phyloP scores from a whole-genome alignment of 2,888 invertebrate species.

The Julus scanicus region DNA sequence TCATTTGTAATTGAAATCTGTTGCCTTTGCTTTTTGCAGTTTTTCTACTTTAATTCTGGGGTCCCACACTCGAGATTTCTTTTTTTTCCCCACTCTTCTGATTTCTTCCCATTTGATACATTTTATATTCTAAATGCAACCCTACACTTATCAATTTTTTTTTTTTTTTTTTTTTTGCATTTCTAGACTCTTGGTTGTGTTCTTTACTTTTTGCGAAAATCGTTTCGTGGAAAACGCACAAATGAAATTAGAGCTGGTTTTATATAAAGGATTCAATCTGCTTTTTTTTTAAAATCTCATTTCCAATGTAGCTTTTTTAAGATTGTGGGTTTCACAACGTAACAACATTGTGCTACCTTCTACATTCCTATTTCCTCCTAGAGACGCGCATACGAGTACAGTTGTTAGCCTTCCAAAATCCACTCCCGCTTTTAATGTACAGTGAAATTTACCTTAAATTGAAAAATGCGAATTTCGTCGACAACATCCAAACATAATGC shows the following conservation, averaged over 20 bases:
- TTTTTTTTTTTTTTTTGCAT: not conserved
- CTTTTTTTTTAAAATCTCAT: not conserved
- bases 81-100: not conserved
- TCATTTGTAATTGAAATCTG: conserved; percentile 19
- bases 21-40: not conserved
- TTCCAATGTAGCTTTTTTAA: conserved; percentile 1
- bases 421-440: not conserved
- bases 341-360: not conserved
- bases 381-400: not conserved
- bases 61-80: not conserved
- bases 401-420: not conserved
- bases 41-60: not conserved
- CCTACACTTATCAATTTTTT: not conserved
- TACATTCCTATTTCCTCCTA: not conserved
- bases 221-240: not conserved
- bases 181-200: not conserved
- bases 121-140: not conserved
- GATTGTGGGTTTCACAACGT: not conserved
- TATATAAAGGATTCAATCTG: not conserved
- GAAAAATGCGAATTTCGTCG: not conserved
- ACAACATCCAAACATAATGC: not conserved
- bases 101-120: conserved; percentile 1
- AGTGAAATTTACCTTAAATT: not conserved
- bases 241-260: not conserved
- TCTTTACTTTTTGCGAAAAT: not conserved